Conservation (phyloP, 2,888 invertebrate species). For the Drosophila cyrtoloma region DNA sequence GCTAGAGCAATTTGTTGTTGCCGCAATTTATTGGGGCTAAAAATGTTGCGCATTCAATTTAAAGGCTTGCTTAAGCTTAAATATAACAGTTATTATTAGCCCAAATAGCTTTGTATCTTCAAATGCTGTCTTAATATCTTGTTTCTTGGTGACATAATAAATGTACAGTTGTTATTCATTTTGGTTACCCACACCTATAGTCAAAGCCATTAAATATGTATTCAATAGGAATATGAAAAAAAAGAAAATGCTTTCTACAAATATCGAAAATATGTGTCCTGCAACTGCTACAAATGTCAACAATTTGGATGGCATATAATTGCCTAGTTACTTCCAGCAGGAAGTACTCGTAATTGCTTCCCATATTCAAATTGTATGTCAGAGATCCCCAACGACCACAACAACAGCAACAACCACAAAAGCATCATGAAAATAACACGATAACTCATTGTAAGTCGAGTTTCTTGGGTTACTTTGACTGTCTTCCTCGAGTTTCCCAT, state of each 20-base stretch:
- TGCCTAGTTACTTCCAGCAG: slow-evolving; percentile 41
- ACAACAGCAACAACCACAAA: slow-evolving; percentile 2
- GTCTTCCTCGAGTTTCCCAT: slow-evolving; percentile 22
- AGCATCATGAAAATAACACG: slow-evolving; percentile 3
- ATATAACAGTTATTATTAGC: neutral
- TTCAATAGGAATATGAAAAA: slow-evolving; percentile 19
- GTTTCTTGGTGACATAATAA: slow-evolving; percentile 18
- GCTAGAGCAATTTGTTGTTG: too few relatives aligned
- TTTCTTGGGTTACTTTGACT: slow-evolving; percentile 4
- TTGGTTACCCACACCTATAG: neutral
- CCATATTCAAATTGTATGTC: slow-evolving; percentile 62
- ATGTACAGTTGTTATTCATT: slow-evolving; percentile 11
- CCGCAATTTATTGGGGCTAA: neutral
- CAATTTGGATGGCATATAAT: slow-evolving; percentile 37
- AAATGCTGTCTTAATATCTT: neutral
- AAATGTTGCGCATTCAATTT: neutral
- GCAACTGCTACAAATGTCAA: slow-evolving; percentile 26
- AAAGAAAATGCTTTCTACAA: slow-evolving; percentile 5
- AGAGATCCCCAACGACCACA: slow-evolving; percentile 17
- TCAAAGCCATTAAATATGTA: slow-evolving; percentile 11
- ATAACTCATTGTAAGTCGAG: neutral
- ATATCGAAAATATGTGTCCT: slow-evolving; percentile 22
- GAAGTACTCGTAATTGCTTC: slow-evolving; percentile 56
- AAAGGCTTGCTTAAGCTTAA: neutral
- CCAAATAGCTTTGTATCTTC: neutral